Conservation (phyloP, 2,797 vertebrate species). For the Tachyglossus aculeatus region DNA sequence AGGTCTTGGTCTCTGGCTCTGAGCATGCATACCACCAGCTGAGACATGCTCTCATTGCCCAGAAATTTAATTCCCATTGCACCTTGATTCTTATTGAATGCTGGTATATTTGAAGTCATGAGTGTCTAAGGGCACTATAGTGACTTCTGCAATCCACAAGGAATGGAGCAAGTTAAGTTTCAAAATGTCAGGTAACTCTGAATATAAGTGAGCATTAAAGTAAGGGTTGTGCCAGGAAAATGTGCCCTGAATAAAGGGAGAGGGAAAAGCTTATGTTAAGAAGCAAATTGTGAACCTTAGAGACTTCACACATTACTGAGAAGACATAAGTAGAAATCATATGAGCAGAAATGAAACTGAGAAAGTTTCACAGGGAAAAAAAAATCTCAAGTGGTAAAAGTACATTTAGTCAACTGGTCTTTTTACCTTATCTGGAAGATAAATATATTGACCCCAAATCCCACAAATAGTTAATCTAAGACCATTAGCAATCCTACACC, state of each 20-base stretch:
- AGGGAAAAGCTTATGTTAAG: too few relatives aligned
- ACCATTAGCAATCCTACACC: too few relatives aligned
- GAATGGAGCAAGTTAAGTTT: background rate
- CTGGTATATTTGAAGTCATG: background rate
- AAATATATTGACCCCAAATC: too few relatives aligned
- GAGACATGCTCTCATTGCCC: background rate
- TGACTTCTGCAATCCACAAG: slow-evolving; percentile 4
- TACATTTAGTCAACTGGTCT: too few relatives aligned
- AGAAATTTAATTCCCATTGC: slow-evolving; percentile 18
- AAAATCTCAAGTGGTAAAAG: too few relatives aligned
- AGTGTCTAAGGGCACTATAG: background rate
- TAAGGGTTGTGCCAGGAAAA: background rate
- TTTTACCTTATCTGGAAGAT: too few relatives aligned
- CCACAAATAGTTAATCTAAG: too few relatives aligned
- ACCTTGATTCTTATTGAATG: slow-evolving; percentile 14
- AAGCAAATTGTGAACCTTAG: slow-evolving; percentile 14
- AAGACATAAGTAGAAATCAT: too few relatives aligned
- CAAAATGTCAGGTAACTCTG: background rate
- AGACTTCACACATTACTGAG: background rate
- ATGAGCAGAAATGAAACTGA: too few relatives aligned
- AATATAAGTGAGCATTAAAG: background rate
- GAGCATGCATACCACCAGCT: background rate
- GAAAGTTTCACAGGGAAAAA: too few relatives aligned
- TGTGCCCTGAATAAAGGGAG: background rate
- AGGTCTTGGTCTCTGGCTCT: background rate